These are phyloP conservation scores for Eupsittula cactorum DNA, from an alignment of 2,113 vertebrate genomes.

Conservation along the genomic window DNA sequence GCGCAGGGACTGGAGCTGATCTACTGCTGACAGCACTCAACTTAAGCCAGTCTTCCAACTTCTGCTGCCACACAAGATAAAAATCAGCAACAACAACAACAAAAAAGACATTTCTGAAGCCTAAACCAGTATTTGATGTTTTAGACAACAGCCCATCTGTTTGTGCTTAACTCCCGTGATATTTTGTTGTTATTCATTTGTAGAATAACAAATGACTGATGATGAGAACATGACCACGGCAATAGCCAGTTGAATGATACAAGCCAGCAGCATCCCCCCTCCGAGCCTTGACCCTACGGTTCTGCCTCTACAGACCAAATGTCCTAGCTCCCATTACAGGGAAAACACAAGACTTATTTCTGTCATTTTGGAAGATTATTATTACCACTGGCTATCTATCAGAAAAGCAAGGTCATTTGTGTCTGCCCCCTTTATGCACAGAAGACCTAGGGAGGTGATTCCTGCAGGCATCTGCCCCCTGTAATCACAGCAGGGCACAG, in stretches of 20 bases:
- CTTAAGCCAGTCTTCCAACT: background rate
- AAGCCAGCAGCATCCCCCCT: background rate
- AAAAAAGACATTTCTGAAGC: background rate
- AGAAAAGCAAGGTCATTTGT: background rate
- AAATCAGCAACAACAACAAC: accelerated
- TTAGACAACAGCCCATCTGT: background rate
- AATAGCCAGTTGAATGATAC: accelerated
- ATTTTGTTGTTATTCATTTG: background rate
- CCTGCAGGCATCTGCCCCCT: no score
- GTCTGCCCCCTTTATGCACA: no score
- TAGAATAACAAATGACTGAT: background rate
- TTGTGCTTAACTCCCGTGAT: accelerated
- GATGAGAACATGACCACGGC: accelerated
- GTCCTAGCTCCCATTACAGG: background rate
- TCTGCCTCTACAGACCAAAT: background rate
- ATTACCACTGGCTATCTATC: background rate
- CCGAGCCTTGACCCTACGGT: accelerated
- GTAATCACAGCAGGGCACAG: background rate
- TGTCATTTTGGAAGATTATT: background rate
- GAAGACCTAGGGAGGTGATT: background rate
- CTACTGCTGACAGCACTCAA: accelerated
- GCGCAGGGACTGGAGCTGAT: accelerated
- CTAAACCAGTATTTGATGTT: accelerated
- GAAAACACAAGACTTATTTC: background rate
- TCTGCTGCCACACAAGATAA: background rate